Percentiles rank a stretch among this genome's conserved stretches.
phyloP scores from a whole-genome alignment of 2,888 invertebrate genomes.

The Temnothorax unifasciatus region DNA sequence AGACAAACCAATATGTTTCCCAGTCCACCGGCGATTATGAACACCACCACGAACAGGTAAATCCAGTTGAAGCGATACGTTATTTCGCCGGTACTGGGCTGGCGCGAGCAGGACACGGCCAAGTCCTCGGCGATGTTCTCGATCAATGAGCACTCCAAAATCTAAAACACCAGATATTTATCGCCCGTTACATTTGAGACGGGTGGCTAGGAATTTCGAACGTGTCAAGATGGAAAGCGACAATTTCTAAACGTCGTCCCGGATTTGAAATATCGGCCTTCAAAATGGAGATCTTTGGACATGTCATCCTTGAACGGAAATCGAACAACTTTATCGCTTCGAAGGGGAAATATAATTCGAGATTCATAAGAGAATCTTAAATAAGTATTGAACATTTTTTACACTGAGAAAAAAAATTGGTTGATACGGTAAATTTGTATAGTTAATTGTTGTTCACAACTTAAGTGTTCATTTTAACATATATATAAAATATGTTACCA shows the following conservation, averaged over 20 bases:
- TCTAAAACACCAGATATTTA: slow-evolving; percentile 63
- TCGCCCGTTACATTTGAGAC: neutral
- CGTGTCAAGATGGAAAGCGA: slow-evolving; percentile 1
- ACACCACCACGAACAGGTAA: slow-evolving; percentile 93
- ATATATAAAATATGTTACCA: too few species aligned
- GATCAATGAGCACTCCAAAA: slow-evolving; percentile 77
- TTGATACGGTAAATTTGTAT: too few species aligned
- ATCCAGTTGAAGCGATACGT: slow-evolving; percentile 89
- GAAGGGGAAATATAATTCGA: neutral
- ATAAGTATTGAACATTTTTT: too few species aligned
- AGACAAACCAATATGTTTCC: slow-evolving; percentile 98
- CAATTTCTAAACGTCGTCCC: slow-evolving; percentile 28
- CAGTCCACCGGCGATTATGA: slow-evolving; percentile 95
- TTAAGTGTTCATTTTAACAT: too few species aligned
- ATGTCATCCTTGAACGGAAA: neutral
- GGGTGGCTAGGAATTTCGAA: neutral
- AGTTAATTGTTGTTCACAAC: too few species aligned
- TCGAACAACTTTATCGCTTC: slow-evolving; percentile 19
- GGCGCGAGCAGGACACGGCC: slow-evolving; percentile 74
- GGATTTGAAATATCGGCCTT: slow-evolving; percentile 30
- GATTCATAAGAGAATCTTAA: neutral
- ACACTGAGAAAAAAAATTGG: too few species aligned
- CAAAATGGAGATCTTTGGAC: slow-evolving; percentile 4
- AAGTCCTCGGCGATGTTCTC: slow-evolving; percentile 73
- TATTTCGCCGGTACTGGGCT: slow-evolving; percentile 62